Evolutionary conservation across 2,888 invertebrate genomes (phyloP), one percentile per base, ranked within the genome.

Genomic region (Plemyria rubiginata): DNA sequence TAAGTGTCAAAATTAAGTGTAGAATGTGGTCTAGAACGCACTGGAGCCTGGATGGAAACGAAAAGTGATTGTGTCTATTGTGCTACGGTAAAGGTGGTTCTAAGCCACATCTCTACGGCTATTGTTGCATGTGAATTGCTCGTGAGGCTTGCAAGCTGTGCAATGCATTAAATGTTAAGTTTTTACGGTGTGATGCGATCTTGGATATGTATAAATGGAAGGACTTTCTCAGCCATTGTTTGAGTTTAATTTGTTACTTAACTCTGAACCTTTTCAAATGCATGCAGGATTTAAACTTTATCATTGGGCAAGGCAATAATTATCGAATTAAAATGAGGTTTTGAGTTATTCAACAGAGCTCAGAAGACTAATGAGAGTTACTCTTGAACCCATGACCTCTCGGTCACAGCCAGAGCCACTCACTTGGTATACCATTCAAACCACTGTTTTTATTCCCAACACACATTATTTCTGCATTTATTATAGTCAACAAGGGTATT

Each of bases 1-100:
- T 92, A 92, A 92, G 92, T 92, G 92, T 87, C 87, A 88, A 85
- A 81, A 72, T 62, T 68, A 75, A 81, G 83, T 84, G 85, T 79
- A 84, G 86, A 82, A 84, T 88, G 88, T 88, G 90, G 90, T 89
- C 82, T 82, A 86, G 89, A 87, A 87, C 83, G 80, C 83, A 83
- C 84, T 80, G 79, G 85, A 84, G 75, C 62, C 53, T 53, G 63
- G 53, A 62, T 52, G 54, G 61, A 60, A 40, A 41, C 38, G 28
- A 57, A 54, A 59, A 67, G 69, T 69, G 69, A 64, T 73, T 68
- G 76, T 73, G 74, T 55, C 63, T 64, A 60, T 68, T 68, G 68
- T 68, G 65, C 62, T 63, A 55, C 22, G 32, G 15, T 49, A 60
- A 68, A 75, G 83, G 88, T 90, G 88, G 87, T 89, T 89, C 86